phyloP scores from a whole-genome alignment of 2,888 invertebrate species.

The Nephrotoma flavescens region DNA sequence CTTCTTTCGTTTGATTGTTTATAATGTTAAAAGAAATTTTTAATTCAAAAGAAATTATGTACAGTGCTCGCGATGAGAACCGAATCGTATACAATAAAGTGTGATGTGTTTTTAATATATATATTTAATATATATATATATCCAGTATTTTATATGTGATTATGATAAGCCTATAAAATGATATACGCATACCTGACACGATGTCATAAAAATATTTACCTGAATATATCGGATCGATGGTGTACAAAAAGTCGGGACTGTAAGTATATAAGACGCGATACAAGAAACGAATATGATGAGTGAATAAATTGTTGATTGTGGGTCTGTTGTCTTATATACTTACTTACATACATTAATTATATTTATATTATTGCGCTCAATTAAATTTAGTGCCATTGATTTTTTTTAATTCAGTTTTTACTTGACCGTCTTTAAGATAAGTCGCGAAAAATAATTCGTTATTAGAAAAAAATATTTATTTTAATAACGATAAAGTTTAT shows the following conservation, averaged over 20 bases:
- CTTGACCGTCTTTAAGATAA: neutral
- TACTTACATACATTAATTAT: neutral
- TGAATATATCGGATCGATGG: neutral
- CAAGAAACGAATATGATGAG: neutral
- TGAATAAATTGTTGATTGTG: neutral
- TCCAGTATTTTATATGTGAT: too few relatives aligned
- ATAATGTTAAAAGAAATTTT: neutral
- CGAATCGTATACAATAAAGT: neutral
- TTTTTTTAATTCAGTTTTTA: neutral
- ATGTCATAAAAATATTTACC: too few relatives aligned
- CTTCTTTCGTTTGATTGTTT: neutral
- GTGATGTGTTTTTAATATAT: too few relatives aligned
- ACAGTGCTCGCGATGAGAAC: neutral
- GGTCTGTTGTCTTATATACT: neutral
- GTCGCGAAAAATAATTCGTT: neutral
- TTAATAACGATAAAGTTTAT: neutral
- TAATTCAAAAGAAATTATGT: neutral
- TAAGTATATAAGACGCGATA: neutral
- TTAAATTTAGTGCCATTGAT: neutral
- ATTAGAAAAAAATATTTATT: neutral
- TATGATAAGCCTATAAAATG: too few relatives aligned
- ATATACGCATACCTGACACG: too few relatives aligned
- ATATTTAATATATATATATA: too few relatives aligned
- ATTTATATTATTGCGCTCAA: slow-evolving; percentile 2
- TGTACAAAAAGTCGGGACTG: neutral